Evolutionary conservation across 2,888 invertebrate species (phyloP).

Genomic region (Acrobasis suavella): DNA sequence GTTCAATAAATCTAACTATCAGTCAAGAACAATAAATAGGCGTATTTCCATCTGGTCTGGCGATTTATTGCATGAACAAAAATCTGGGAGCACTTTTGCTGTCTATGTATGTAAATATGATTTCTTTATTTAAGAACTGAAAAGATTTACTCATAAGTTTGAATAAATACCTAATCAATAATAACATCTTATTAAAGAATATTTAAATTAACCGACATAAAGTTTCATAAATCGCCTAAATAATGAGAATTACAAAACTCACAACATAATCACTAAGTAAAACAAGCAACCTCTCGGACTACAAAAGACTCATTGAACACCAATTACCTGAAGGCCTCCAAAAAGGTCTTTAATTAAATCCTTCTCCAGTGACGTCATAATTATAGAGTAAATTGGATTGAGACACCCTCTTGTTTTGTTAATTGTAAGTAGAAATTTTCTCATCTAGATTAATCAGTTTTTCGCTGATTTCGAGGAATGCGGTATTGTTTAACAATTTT

Average conservation of each 20-base stretch:
- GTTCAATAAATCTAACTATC: no score
- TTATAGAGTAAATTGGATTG: slow-evolving; percentile 77
- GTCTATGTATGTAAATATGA: no score
- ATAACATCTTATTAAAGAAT: background rate
- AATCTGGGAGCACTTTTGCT: no score
- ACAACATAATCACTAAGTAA: slow-evolving; percentile 69
- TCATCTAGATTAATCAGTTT: slow-evolving; percentile 64
- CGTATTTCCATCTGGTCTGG: no score
- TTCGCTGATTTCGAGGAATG: slow-evolving; percentile 27
- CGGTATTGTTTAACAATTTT: slow-evolving; percentile 22
- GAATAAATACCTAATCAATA: no score
- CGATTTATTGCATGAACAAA: no score
- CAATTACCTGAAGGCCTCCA: slow-evolving; percentile 78
- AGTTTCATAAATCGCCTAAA: slow-evolving; percentile 23
- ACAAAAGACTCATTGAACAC: slow-evolving; percentile 80
- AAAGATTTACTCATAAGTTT: no score
- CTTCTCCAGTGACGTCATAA: slow-evolving; percentile 82
- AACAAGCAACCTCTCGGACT: slow-evolving; percentile 66
- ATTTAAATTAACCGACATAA: background rate
- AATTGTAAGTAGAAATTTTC: slow-evolving; percentile 71
- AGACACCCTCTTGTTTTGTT: slow-evolving; percentile 75
- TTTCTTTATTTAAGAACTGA: no score
- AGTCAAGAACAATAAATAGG: no score
- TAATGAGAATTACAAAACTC: slow-evolving; percentile 52
- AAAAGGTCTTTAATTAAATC: slow-evolving; percentile 81